These are phyloP conservation scores for Danio choprae DNA, from an alignment of 2,797 vertebrate species.

Conservation along the genomic window DNA sequence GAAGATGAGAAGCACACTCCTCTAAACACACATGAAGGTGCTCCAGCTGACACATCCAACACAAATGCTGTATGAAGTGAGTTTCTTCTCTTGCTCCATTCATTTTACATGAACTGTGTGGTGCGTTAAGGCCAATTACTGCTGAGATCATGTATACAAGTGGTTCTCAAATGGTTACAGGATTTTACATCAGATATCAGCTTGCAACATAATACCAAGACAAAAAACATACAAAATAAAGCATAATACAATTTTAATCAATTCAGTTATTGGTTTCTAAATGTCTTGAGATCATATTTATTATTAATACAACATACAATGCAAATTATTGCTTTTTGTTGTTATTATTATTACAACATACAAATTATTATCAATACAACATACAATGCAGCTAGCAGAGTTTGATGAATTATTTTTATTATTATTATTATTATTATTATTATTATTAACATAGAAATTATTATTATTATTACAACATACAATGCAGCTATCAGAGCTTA, in stretches of 20 bases:
- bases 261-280: background rate
- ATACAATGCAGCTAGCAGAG: too few species aligned
- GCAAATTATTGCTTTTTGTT: too few species aligned
- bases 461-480: too few species aligned
- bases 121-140: background rate
- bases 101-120: background rate
- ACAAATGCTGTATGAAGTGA: slow-evolving; percentile 68
- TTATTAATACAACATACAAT: too few species aligned
- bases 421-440: too few species aligned
- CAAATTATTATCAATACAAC: too few species aligned
- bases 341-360: too few species aligned
- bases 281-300: background rate
- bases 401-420: too few species aligned
- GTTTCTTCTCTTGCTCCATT: slow-evolving; percentile 22
- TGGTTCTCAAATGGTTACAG: background rate
- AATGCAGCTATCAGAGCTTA: too few species aligned
- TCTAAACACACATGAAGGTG: slow-evolving; percentile 59
- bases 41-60: slow-evolving; percentile 55
- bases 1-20: slow-evolving; percentile 73
- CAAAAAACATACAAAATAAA: background rate
- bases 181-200: background rate
- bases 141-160: slow-evolving; percentile 2
- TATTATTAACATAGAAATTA: too few species aligned
- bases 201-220: background rate
- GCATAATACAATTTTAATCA: background rate